Percentiles rank a stretch among this genome's conserved stretches.
Evolutionary conservation across 2,888 invertebrate genomes (phyloP).

Genomic region (Cosmopolites sordidus): DNA sequence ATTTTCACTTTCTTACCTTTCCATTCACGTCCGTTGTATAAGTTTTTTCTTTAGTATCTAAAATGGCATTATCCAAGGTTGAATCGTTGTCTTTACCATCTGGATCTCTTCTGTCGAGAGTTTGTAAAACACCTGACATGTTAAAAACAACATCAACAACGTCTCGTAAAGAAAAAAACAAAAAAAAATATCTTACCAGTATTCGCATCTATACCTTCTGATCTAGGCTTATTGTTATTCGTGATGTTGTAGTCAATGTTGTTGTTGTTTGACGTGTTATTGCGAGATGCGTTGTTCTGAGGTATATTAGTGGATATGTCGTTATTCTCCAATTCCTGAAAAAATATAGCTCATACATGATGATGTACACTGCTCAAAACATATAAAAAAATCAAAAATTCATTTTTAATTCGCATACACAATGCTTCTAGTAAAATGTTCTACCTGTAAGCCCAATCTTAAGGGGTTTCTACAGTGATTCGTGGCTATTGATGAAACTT

Average conservation of each 20-base stretch:
- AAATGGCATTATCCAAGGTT: constrained; percentile 58
- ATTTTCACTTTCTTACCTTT: constrained; percentile 62
- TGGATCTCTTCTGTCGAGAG: constrained; percentile 59
- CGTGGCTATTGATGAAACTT: too few species aligned
- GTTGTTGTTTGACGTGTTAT: constrained; percentile 18
- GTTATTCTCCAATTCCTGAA: constrained; percentile 19
- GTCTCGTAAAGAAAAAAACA: too few species aligned
- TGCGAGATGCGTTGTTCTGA: constrained; percentile 22
- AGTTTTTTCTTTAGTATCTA: constrained; percentile 51
- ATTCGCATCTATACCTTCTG: constrained; percentile 10
- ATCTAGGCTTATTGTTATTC: constrained; percentile 17
- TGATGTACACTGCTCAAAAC: too few species aligned
- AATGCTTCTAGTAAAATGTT: too few species aligned
- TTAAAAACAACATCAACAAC: background rate
- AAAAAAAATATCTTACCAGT: constrained; percentile 14
- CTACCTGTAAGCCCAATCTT: too few species aligned
- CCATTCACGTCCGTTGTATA: constrained; percentile 76
- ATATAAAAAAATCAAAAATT: too few species aligned
- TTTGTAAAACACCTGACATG: constrained; percentile 16
- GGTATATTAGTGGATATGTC: constrained; percentile 16
- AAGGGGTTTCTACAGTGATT: too few species aligned
- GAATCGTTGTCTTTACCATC: constrained; percentile 80
- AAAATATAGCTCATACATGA: too few species aligned
- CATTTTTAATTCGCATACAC: too few species aligned
- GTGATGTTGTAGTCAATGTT: constrained; percentile 18